Percentiles rank a stretch among this genome's conserved stretches.
Evolutionary conservation across 37 sponge, comb jelly and placozoan species (phyloP).

Genomic region (Hexactinellida sp.): DNA sequence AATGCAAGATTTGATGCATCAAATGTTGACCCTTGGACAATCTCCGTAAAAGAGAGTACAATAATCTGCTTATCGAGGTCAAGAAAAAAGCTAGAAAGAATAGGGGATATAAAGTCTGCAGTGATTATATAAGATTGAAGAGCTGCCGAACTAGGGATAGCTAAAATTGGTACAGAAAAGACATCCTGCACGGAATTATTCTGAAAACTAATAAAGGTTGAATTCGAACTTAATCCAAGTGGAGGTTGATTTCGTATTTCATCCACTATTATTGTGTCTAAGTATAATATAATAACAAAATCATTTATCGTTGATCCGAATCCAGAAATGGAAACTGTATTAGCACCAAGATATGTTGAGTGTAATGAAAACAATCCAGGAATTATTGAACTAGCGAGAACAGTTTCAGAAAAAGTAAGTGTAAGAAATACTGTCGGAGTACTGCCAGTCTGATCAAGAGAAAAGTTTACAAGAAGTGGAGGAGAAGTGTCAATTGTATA

Average conservation of each 20-base stretch:
- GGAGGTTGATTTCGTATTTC: conserved; percentile 35
- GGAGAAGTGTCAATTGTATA: conserved; percentile 29
- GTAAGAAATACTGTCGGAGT: conserved; percentile 26
- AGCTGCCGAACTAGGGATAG: conserved; percentile 24
- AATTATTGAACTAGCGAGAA: conserved; percentile 29
- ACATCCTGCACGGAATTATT: conserved; percentile 41
- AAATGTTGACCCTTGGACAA: conserved; percentile 47
- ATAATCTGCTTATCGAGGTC: conserved; percentile 42
- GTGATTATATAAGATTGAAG: conserved; percentile 18
- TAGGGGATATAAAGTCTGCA: conserved; percentile 64
- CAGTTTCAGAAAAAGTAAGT: conserved; percentile 74
- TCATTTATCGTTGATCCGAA: conserved; percentile 21
- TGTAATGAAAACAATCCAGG: conserved; percentile 31
- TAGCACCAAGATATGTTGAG: conserved; percentile 32
- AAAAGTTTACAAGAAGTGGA: conserved; percentile 47
- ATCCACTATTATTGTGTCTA: conserved; percentile 41
- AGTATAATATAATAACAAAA: conserved; percentile 25
- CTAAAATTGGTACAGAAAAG: conserved; percentile 30
- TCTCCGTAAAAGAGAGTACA: conserved; percentile 59
- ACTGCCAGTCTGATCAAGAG: conserved; percentile 45
- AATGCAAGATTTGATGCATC: conserved; percentile 24
- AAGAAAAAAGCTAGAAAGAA: conserved; percentile 30
- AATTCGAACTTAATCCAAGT: conserved; percentile 36
- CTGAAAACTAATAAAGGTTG: conserved; percentile 42
- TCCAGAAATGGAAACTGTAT: conserved; percentile 20